Base-by-base conservation (phyloP, 2,888 invertebrate genomes). In the Metallyticus violacea region DNA sequence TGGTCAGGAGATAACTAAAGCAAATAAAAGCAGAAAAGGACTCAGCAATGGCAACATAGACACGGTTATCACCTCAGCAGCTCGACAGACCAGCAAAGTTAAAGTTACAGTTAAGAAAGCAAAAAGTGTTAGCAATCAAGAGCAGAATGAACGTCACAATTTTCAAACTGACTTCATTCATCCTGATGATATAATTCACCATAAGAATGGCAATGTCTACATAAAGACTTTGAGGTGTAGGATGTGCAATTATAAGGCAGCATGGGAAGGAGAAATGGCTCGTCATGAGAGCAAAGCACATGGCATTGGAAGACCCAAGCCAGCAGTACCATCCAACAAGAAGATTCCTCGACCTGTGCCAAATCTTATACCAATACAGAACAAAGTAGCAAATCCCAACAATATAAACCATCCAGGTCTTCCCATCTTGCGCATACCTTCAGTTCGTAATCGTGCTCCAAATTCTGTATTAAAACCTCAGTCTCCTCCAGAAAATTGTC, bases 361-460 rank as follows among this genome's bases (percentile, higher is more conserved):
- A 84, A 96, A 96, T 91, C 93, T 96, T 81, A 96, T 96, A 90
- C 96, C 96, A 6, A 93, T 96, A 85, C 90, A 90, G 81, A 89
- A 88, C 30, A 89, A 89, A 81, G 78, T n/a, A 40, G 76, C 79
- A 6, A 80, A 81, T 7, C 85, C 85, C 7, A 76, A 30, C 5
- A 82, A 86, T 82, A 81, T 84, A 80, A 81, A 85, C 76, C 7
- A 83, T 29, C 77, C 89, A 26, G 26, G 87, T 26, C 86, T 88
- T 26, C 88, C 89, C 25, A 88, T 89, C n/a, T 78, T 89, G 79
- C 85, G 88, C 26, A 88, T 89, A 26, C 89, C 89, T 7, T 83
- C 85, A 27, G 76, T 87, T 26, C 93, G 92, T 22, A 92, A 93
- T 5, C 90, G 91, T 7, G 93, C 93, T n/a, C 88, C 81, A 27